phyloP scores from a whole-genome alignment of 2,797 vertebrate species.

The Catostomus latipinnis region DNA sequence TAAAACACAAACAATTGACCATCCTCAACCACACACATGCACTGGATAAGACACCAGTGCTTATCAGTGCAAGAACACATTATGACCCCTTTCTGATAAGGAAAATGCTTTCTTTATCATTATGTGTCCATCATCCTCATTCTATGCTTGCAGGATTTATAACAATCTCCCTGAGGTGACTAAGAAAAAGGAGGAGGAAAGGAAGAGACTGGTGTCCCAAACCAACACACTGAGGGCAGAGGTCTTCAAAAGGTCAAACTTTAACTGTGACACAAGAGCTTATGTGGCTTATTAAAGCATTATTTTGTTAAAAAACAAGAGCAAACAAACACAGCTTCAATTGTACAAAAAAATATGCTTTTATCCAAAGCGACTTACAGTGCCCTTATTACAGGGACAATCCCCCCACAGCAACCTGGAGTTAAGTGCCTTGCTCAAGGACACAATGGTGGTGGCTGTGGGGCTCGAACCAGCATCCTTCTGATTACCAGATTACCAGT shows the following conservation, averaged over 20 bases:
- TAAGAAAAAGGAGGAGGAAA: constrained; percentile 90
- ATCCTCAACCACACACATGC: constrained; percentile 29
- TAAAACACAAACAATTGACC: constrained; percentile 16
- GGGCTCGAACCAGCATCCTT: too few relatives aligned
- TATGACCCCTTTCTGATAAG: constrained; percentile 23
- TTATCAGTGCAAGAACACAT: constrained; percentile 43
- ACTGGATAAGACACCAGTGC: constrained; percentile 20
- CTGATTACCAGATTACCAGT: too few relatives aligned
- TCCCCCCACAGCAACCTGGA: too few relatives aligned
- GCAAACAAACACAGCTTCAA: too few relatives aligned
- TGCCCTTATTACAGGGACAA: too few relatives aligned
- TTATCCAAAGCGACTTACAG: too few relatives aligned
- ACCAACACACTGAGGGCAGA: constrained; percentile 89
- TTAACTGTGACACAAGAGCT: constrained; percentile 3
- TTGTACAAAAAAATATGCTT: too few relatives aligned
- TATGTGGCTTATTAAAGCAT: too few relatives aligned
- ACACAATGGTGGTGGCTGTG: too few relatives aligned
- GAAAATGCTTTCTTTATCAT: constrained; percentile 16
- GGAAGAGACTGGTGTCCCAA: constrained; percentile 83
- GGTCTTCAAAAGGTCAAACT: constrained; percentile 90
- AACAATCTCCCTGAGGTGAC: constrained; percentile 93
- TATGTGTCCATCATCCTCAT: constrained; percentile 52
- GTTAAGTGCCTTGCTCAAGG: too few relatives aligned
- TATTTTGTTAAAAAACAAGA: too few relatives aligned
- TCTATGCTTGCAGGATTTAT: constrained; percentile 86